These are phyloP conservation scores for Phania funesta DNA, from an alignment of 2,888 invertebrate genomes.

Conservation along the genomic window DNA sequence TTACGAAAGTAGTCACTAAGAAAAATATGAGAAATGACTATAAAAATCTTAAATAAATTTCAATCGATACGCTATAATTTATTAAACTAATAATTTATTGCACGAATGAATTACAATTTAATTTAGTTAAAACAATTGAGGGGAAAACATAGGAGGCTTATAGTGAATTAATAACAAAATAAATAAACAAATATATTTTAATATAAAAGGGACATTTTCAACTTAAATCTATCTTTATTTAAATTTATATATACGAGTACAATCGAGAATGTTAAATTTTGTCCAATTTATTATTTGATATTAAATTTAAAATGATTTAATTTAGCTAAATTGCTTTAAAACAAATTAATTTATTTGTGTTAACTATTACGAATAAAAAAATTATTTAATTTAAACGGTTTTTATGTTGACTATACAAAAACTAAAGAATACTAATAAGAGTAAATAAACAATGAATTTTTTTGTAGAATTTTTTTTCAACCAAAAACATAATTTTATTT, in stretches of 20 bases:
- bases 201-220: too few species aligned
- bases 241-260: too few species aligned
- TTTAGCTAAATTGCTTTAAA: background rate
- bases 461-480: too few species aligned
- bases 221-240: too few species aligned
- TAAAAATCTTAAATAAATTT: background rate
- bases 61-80: conserved; percentile 22
- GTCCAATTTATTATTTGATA: too few species aligned
- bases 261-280: too few species aligned
- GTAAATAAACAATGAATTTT: background rate
- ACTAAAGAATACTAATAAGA: background rate
- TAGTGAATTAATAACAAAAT: too few species aligned
- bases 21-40: background rate
- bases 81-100: conserved; percentile 18
- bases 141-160: too few species aligned
- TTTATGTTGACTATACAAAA: background rate
- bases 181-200: too few species aligned
- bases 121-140: background rate
- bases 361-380: background rate
- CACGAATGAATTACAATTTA: background rate
- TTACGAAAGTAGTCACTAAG: background rate
- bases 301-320: too few species aligned
- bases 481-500: too few species aligned
- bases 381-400: background rate
- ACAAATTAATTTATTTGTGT: background rate